Base-by-base conservation (phyloP, 2,113 vertebrate genomes). In the Lophura nycthemera region DNA sequence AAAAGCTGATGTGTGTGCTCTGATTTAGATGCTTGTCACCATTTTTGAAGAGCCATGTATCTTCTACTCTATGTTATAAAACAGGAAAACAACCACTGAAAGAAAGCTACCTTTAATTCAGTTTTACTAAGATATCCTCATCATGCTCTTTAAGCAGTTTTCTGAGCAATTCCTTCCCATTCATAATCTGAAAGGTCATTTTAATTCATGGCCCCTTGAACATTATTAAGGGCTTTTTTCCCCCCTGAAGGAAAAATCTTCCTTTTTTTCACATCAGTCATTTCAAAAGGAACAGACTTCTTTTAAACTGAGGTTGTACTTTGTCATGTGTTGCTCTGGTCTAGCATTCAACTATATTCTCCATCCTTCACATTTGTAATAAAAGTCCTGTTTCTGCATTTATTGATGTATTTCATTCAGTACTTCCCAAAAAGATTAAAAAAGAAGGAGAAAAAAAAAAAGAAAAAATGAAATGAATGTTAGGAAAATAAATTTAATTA, bases 401-500 rank as follows among this genome's bases (percentile, higher is more conserved):
- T 63, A 54, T 38, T 56, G 60, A 25, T 94, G 73, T 52, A 76
- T 79, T 96, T 87, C 27, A 72, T 93, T 87, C 91, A 73, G 59
- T 61, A 50, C 50, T 90, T 52, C 48, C 27, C 27, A 42, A 83
- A 86, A 73, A 54, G 5, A 71, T 8, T 54, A 45, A 38, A 60
- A 29, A 69, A 36, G 72, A 29, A 3, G 1, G 11, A 14, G 22
- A 14, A 13, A 88, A 72, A 43, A 20, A 47, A 11, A 22, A 48
- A 48, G 22, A 48, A 48, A 5, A 21, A 48, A 90, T 56, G 13
- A 83, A 91, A 92, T 83, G 8, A 74, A 65, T 85, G 47, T 67
- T 52, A 93, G 59, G 47, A 27, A 90, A 86, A 82, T n/a, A 14
- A 10, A 74, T 94, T 69, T 94, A 95, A 96, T 96, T 75, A 92